A percentile compares a stretch with the other conserved stretches of the same genome.
Conservation (phyloP, 2,888 invertebrate genomes). For the Sphaerophoria taeniata region DNA sequence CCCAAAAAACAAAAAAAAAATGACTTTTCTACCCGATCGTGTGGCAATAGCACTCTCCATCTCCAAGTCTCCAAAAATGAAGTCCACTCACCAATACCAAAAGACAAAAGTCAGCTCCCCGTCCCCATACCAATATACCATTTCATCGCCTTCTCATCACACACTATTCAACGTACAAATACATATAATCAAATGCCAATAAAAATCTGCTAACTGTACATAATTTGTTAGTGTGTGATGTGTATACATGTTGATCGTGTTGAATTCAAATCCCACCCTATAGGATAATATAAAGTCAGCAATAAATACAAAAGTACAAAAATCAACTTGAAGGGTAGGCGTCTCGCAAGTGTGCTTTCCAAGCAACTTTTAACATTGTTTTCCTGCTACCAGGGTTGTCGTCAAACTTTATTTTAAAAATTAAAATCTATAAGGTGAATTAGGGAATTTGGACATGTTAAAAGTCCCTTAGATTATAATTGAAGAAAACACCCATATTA, state of each 20-base stretch:
- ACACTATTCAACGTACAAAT: background rate
- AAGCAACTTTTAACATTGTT: conserved; percentile 63
- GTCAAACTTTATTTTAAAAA: background rate
- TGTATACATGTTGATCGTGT: conserved; percentile 17
- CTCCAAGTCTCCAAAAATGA: conserved; percentile 54
- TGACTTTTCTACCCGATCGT: conserved; percentile 58
- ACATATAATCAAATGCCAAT: background rate
- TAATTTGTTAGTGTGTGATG: conserved; percentile 19
- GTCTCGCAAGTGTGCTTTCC: conserved; percentile 42
- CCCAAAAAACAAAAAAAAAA: background rate
- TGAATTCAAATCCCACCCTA: conserved; percentile 19
- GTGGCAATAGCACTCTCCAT: conserved; percentile 34
- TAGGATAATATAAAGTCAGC: conserved; percentile 50
- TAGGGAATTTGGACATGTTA: no score
- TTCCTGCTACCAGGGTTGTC: conserved; percentile 56
- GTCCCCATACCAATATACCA: no score
- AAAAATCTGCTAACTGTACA: conserved; percentile 54
- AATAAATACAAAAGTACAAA: conserved; percentile 13
- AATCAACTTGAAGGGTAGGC: conserved; percentile 63
- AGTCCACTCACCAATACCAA: conserved; percentile 54
- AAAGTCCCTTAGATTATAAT: no score
- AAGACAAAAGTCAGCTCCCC: conserved; percentile 36
- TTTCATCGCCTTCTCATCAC: conserved; percentile 1
- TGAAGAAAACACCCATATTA: no score
- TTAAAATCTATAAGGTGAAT: background rate